Percentiles rank a stretch among this genome's conserved stretches.
phyloP scores from a whole-genome alignment of 1,140 invertebrate species.

The Aphelinus certus region DNA sequence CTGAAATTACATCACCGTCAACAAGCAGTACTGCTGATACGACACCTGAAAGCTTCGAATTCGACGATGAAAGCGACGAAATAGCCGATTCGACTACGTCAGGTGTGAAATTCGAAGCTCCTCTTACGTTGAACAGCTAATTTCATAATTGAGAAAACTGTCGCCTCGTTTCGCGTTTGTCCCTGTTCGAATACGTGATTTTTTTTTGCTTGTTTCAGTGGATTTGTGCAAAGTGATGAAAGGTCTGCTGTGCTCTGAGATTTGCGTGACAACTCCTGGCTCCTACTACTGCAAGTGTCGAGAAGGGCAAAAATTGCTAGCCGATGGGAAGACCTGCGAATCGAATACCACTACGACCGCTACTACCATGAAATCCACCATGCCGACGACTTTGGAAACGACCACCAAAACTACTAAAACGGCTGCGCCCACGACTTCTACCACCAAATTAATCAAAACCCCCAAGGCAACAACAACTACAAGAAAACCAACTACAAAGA shows the following conservation, averaged over 20 bases:
- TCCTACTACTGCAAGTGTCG: constrained; percentile 81
- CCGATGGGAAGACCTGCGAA: constrained; percentile 75
- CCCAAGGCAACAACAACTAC: too few species aligned
- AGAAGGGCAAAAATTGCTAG: constrained; percentile 74
- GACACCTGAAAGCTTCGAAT: constrained; percentile 26
- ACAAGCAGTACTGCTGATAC: constrained; percentile 26
- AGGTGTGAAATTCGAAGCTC: background rate
- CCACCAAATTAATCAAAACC: background rate
- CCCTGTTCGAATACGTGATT: too few species aligned
- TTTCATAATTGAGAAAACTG: background rate
- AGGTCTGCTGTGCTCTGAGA: constrained; percentile 77
- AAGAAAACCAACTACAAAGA: too few species aligned
- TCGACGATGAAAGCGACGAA: constrained; percentile 39
- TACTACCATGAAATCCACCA: background rate
- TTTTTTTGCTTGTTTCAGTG: constrained; percentile 46
- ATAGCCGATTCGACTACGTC: background rate
- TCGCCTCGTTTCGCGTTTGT: too few species aligned
- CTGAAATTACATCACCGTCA: constrained; percentile 25
- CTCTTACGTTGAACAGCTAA: constrained; percentile 35
- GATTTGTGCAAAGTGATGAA: constrained; percentile 74
- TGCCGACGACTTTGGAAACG: constrained; percentile 13
- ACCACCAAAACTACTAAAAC: background rate
- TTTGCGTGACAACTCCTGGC: constrained; percentile 73
- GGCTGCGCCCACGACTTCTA: background rate
- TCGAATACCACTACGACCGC: constrained; percentile 43